These are phyloP conservation scores for Semotilus atromaculatus DNA, from an alignment of 2,797 vertebrate genomes.

Conservation along the genomic window DNA sequence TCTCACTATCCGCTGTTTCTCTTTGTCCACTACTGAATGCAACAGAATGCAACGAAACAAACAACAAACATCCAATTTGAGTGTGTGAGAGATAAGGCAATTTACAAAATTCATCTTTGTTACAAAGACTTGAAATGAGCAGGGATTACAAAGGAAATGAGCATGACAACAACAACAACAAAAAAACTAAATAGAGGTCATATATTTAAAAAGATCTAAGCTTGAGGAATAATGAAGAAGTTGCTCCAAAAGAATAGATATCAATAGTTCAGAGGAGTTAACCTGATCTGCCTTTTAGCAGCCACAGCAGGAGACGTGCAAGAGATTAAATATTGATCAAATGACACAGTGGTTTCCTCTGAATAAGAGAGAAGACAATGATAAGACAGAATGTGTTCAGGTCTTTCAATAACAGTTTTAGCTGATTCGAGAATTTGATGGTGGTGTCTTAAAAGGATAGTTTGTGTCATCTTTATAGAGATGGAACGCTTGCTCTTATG, in stretches of 20 bases:
- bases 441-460: neutral
- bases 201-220: neutral
- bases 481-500: neutral
- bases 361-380: conserved; percentile 30
- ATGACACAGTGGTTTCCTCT: conserved; percentile 36
- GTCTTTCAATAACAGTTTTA: conserved; percentile 19
- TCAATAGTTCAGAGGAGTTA: conserved; percentile 20
- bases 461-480: neutral
- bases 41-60: neutral
- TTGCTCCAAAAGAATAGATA: neutral
- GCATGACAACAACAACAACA: neutral
- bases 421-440: conserved; percentile 7
- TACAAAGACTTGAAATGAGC: neutral
- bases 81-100: neutral
- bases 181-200: neutral
- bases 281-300: conserved; percentile 35
- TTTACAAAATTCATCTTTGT: neutral
- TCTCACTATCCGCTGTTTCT: neutral
- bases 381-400: conserved; percentile 11
- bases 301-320: conserved; percentile 24
- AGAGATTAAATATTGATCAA: conserved; percentile 48
- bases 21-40: neutral
- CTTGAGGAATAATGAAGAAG: neutral
- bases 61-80: neutral
- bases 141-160: neutral